Base-by-base conservation (phyloP, 2,888 invertebrate genomes). In the Agrotis exclamationis region DNA sequence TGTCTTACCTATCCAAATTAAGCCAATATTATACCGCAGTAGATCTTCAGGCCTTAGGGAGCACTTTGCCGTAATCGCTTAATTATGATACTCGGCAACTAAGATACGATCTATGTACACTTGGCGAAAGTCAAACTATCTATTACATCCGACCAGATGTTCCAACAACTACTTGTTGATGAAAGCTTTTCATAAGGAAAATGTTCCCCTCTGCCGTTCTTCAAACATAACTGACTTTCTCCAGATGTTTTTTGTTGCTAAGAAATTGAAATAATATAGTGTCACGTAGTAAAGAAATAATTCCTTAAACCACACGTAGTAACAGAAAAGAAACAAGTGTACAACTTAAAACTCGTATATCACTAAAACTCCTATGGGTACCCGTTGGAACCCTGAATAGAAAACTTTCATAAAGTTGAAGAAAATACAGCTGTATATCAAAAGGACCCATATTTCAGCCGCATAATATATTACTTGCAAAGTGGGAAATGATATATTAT, bases 271-370 rank as follows among this genome's bases (percentile, higher is more conserved):
- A 22, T 45, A 16, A 22, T 58, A 59, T 28, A 53, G 33, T 44
- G 7, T 18, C 33, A 60, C 6, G 20, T 63, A 48, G 18, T 11
- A 65, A 53, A 53, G 63, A 62, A 71, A 58, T 67, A 69, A 58
- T 77, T 63, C 24, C 20, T 45, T 67, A 51, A 80, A 70, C 59
- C 58, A 28, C 28, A 69, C 56, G 13, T 56, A 47, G 22, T 69
- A 33, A 28, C 9, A 51, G 54, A 63, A 66, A 63, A 70, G 71
- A 70, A 82, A 63, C 51, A 73, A 64, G 50, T 67, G 45, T 56
- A 73, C 54, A 71, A 76, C 57, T 74, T 74, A 56, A 24, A 63
- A 57, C 59, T 65, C 76, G 54, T 80, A 75, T 80, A 75, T 83
- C 71, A 74, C 65, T 73, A 83, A 69, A 62, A 75, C 65, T 79